These are phyloP conservation scores for Pocillopora verrucosa DNA, from an alignment of 64 coral and sea anemone genomes.

Conservation along the genomic window DNA sequence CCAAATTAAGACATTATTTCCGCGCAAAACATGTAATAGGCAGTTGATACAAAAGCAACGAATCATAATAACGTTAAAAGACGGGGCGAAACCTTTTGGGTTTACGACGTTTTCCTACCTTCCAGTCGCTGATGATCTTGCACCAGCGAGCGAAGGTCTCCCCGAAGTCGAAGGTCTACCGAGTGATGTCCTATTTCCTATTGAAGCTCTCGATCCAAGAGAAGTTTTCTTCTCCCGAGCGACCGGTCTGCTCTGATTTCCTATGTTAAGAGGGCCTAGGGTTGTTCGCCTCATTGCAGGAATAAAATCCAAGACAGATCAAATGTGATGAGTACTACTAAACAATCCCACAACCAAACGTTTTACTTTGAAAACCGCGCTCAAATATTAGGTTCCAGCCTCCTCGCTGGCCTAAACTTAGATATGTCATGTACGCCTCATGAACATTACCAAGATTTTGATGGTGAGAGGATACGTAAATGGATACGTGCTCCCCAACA, in stretches of 20 bases:
- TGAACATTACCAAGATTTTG: not conserved
- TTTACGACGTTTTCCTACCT: not conserved
- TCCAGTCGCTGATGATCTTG: conserved; percentile 11
- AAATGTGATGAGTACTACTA: not conserved
- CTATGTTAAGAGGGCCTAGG: conserved; percentile 55
- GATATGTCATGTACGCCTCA: not conserved
- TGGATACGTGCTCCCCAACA: too few relatives aligned
- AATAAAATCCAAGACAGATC: not conserved
- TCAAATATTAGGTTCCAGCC: not conserved
- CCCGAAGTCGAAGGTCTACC: conserved; percentile 47
- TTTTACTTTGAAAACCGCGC: conserved; percentile 14
- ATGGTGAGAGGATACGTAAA: too few relatives aligned
- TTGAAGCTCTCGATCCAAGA: conserved; percentile 33
- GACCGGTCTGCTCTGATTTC: conserved; percentile 43
- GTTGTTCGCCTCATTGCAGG: conserved; percentile 52
- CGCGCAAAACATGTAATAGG: not conserved
- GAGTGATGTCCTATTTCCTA: conserved; percentile 34
- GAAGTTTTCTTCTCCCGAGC: conserved; percentile 56
- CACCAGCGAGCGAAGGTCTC: conserved; percentile 7
- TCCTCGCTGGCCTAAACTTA: not conserved
- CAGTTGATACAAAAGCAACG: too few relatives aligned
- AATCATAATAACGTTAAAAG: not conserved
- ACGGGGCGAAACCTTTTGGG: not conserved
- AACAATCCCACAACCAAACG: not conserved
- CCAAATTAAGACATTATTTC: too few relatives aligned